Percentiles rank a stretch among this genome's conserved stretches.
These are phyloP conservation scores for Schlechtendalia chinensis DNA, from an alignment of 1,140 invertebrate species.

Conservation along the genomic window DNA sequence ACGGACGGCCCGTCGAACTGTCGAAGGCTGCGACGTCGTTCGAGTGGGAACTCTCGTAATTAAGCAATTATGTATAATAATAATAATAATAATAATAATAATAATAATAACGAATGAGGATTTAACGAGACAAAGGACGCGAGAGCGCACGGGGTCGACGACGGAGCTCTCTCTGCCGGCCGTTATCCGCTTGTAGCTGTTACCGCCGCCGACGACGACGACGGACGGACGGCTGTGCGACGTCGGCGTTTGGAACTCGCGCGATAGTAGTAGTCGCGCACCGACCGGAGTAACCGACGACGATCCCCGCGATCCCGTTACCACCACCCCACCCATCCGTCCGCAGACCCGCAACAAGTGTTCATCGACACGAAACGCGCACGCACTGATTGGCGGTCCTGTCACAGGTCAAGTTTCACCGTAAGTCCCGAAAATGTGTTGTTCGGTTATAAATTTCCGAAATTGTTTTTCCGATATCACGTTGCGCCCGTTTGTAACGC, in stretches of 20 bases:
- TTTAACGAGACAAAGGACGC: constrained; percentile 36
- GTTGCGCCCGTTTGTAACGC: too few relatives aligned
- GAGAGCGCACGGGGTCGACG: constrained; percentile 17
- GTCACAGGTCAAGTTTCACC: constrained; percentile 7
- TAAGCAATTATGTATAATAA: constrained; percentile 25
- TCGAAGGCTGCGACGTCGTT: not conserved
- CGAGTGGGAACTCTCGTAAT: constrained; percentile 1
- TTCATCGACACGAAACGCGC: constrained; percentile 11
- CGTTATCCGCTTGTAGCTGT: constrained; percentile 25
- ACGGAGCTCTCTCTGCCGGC: constrained; percentile 24
- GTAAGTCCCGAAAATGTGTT: constrained; percentile 12
- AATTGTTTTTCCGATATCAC: not conserved
- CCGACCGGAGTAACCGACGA: constrained; percentile 34
- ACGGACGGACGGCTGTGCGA: constrained; percentile 3
- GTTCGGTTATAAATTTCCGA: constrained; percentile 3
- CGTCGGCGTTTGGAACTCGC: constrained; percentile 14
- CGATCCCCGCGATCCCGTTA: not conserved
- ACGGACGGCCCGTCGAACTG: not conserved
- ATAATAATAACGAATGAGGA: constrained; percentile 37
- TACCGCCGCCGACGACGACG: not conserved
- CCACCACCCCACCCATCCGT: not conserved
- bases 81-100: too few relatives aligned
- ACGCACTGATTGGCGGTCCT: not conserved
- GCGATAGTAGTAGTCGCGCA: constrained; percentile 37
- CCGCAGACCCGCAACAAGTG: constrained; percentile 21